These are phyloP conservation scores for Polyommatus icarus DNA, from an alignment of 2,888 invertebrate genomes.

Conservation along the genomic window DNA sequence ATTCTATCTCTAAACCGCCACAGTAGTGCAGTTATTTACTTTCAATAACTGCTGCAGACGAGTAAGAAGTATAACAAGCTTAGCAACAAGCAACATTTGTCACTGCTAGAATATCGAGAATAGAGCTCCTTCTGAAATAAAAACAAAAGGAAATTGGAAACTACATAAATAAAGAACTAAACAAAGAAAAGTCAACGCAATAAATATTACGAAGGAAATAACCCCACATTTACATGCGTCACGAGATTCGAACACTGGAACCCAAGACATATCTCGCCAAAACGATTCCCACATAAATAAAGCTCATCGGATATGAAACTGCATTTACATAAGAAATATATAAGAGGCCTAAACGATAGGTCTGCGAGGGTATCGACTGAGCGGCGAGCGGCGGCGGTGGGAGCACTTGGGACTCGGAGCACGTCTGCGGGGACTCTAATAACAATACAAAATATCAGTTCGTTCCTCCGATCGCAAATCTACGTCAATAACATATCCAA, in stretches of 20 bases:
- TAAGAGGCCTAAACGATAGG: conserved; percentile 80
- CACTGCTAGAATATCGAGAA: neutral
- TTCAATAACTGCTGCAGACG: conserved; percentile 11
- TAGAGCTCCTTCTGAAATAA: no score
- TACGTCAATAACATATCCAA: conserved; percentile 81
- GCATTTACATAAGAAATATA: conserved; percentile 81
- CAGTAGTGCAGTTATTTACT: conserved; percentile 35
- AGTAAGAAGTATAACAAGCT: neutral
- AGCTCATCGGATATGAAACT: conserved; percentile 80
- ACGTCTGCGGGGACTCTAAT: conserved; percentile 76
- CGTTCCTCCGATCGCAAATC: conserved; percentile 81
- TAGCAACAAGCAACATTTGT: neutral
- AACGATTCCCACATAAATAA: conserved; percentile 81
- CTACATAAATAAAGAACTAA: neutral
- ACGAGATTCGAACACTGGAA: conserved; percentile 69
- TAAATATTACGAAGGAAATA: conserved; percentile 40
- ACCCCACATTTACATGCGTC: conserved; percentile 64
- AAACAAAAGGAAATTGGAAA: neutral
- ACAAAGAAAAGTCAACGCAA: conserved; percentile 6
- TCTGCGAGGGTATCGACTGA: conserved; percentile 70
- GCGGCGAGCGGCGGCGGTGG: conserved; percentile 26
- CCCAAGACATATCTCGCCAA: conserved; percentile 77
- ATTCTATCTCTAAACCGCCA: conserved; percentile 37
- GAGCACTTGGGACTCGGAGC: conserved; percentile 59
- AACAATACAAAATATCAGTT: conserved; percentile 81